Conservation (phyloP, 1,140 invertebrate genomes). For the Eulimnadia texana region DNA sequence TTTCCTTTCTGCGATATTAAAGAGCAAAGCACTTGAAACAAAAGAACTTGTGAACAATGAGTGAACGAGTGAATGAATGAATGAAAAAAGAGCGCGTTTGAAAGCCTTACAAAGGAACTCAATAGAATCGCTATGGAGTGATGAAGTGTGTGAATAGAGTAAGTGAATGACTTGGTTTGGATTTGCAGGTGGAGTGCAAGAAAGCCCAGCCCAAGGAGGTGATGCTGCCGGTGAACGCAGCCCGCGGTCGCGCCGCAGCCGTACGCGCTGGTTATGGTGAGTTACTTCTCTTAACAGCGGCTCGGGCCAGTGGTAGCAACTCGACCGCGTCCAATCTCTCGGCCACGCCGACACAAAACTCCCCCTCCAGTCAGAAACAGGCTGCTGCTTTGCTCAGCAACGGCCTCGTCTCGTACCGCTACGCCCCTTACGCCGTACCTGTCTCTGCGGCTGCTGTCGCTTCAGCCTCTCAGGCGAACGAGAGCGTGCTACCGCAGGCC, state of each 20-base stretch:
- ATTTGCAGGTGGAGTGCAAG: conserved; percentile 94
- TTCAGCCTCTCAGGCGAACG: not conserved
- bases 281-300: conserved; percentile 64
- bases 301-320: conserved; percentile 19
- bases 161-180: too few species aligned
- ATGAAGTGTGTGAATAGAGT: too few species aligned
- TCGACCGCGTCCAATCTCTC: conserved; percentile 13
- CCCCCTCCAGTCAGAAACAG: not conserved
- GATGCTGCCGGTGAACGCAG: conserved; percentile 88
- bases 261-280: conserved; percentile 82
- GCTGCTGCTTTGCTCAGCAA: not conserved
- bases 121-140: too few species aligned
- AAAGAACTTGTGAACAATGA: too few species aligned
- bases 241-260: conserved; percentile 79
- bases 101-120: too few species aligned
- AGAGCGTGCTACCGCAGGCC: not conserved
- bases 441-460: conserved; percentile 18
- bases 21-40: too few species aligned
- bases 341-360: not conserved
- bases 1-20: too few species aligned
- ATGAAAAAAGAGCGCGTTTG: too few species aligned
- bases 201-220: conserved; percentile 99
- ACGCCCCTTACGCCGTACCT: conserved; percentile 42
- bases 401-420: conserved; percentile 32
- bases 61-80: too few species aligned